phyloP scores from a whole-genome alignment of 2,888 invertebrate species.

The Ectemnius cavifrons region DNA sequence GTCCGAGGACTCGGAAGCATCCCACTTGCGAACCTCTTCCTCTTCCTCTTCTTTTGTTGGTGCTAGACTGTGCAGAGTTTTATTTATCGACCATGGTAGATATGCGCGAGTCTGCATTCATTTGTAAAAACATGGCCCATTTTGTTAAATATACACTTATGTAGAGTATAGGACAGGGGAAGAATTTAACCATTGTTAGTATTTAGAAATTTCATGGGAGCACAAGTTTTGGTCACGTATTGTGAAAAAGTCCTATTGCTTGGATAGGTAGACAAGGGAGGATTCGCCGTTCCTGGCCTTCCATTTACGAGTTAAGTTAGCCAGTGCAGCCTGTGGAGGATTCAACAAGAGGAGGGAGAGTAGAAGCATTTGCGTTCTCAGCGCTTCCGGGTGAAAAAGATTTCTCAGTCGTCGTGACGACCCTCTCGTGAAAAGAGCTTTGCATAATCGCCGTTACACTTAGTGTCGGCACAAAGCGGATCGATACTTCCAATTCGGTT shows the following conservation, averaged over 20 bases:
- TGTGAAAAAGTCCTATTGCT: too few relatives aligned
- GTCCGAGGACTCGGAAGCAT: background rate
- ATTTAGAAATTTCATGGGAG: too few relatives aligned
- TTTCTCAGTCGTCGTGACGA: background rate
- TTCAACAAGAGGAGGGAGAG: background rate
- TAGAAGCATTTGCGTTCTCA: background rate
- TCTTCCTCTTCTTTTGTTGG: background rate
- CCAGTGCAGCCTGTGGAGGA: background rate
- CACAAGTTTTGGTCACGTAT: too few relatives aligned
- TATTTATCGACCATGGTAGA: background rate
- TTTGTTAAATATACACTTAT: too few relatives aligned
- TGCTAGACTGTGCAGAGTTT: background rate
- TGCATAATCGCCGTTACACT: background rate
- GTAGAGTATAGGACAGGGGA: too few relatives aligned
- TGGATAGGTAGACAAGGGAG: too few relatives aligned
- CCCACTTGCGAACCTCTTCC: background rate
- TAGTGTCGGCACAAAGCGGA: background rate
- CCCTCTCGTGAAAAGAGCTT: background rate
- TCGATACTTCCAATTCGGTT: background rate
- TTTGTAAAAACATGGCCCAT: background rate
- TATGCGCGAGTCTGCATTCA: background rate
- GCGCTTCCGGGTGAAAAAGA: constrained; percentile 2
- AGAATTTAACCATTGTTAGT: too few relatives aligned
- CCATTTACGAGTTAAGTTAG: background rate
- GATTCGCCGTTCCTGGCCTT: too few relatives aligned